Percentiles rank a stretch among this genome's conserved stretches.
phyloP scores from a whole-genome alignment of 2,797 vertebrate genomes.

The Danio kyathit region DNA sequence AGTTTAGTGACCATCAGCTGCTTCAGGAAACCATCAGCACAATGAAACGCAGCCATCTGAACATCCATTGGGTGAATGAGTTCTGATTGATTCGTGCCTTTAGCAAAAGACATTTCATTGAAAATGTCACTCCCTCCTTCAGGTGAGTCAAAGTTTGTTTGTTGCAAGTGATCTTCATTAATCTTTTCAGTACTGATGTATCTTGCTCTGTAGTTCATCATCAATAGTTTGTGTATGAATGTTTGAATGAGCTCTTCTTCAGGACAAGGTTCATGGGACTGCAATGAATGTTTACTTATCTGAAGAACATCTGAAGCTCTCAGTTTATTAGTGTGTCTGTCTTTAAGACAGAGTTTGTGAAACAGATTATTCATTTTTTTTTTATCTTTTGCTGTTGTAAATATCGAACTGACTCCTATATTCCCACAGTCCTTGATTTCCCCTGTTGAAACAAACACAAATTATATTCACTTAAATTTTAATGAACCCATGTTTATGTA shows the following conservation, averaged over 20 bases:
- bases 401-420: too few relatives aligned
- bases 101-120: conserved; percentile 39
- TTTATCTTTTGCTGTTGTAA: conserved; percentile 57
- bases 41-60: conserved; percentile 68
- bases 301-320: conserved; percentile 34
- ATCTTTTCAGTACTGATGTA: background rate
- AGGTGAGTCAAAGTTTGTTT: conserved; percentile 31
- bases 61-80: conserved; percentile 46
- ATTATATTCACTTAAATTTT: too few relatives aligned
- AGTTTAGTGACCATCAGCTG: conserved; percentile 70
- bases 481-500: too few relatives aligned
- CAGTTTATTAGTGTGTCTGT: background rate
- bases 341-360: conserved; percentile 39
- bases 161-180: conserved; percentile 13
- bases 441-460: conserved; percentile 16
- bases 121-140: background rate
- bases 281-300: background rate
- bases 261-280: background rate
- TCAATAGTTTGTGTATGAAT: conserved; percentile 23
- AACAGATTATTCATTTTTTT: conserved; percentile 65
- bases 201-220: conserved; percentile 46
- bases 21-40: conserved; percentile 70
- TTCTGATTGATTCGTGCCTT: background rate
- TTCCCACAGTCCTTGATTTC: too few relatives aligned
- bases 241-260: background rate